Base-by-base conservation (phyloP, 2,113 vertebrate genomes). In the Atlantisia rogersi region DNA sequence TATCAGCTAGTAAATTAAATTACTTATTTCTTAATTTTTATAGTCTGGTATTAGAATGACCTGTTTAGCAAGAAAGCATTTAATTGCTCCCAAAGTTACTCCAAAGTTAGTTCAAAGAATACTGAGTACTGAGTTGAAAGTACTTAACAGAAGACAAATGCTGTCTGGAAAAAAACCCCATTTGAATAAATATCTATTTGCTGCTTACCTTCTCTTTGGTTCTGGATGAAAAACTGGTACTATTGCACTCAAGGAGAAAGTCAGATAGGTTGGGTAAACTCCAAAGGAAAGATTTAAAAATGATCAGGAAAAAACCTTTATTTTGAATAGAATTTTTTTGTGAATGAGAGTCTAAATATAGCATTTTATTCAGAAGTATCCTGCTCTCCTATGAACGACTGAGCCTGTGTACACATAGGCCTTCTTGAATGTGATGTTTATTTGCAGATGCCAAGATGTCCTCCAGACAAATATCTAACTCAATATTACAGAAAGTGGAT, bases 371-470 rank as follows among this genome's bases (percentile, higher is more conserved):
- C 90, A 88, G 85, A 90, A 92, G 79, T 59, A 84, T 94, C 64
- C 88, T 88, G 90, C 48, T 83, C n/a, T 78, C 93, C 86, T 83
- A 56, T 83, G 94, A 95, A 93, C 11, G 11, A 67, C 75, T 80
- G 64, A 82, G 82, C 17, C 60, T 89, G 32, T 88, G 55, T 94
- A 93, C 75, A 93, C 68, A 92, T 42, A 94, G 56, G 16, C 60
- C 78, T 93, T 93, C 85, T 82, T 93, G 87, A 88, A 85, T 32
- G 71, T 48, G 65, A 31, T 94, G 88, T 96, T 97, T 93, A 96
- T 79, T 96, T 95, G 80, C 73, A 71, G 76, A 96, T 78, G 79
- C 88, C 94, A 96, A 94, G 73, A 90, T 53, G 73, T 93, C 76
- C 86, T 88, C 90, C 93, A 94, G 92, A 83, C 60, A 78, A 94